phyloP scores from a whole-genome alignment of 2,113 vertebrate species.

The Phainopepla nitens region DNA sequence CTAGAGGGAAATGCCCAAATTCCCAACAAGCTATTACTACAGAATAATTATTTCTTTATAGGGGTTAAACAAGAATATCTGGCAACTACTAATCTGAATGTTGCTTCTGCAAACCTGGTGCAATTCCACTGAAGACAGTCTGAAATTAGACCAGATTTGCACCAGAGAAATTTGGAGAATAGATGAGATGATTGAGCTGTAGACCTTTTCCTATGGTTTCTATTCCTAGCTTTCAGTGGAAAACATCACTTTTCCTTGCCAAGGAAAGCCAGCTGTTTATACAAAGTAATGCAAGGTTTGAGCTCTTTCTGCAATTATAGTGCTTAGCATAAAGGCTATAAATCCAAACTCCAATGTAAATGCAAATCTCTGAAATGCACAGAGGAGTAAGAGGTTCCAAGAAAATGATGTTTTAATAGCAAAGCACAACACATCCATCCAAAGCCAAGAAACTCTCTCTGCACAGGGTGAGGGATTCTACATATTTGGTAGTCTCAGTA shows the following conservation, averaged over 20 bases:
- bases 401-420: background rate
- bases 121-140: background rate
- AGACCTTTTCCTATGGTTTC: background rate
- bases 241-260: background rate
- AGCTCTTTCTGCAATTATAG: background rate
- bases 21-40: background rate
- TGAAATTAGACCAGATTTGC: background rate
- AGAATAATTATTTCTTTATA: background rate
- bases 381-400: background rate
- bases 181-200: background rate
- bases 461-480: fast-evolving
- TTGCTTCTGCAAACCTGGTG: background rate
- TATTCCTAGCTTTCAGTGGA: background rate
- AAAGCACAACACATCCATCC: background rate
- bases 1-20: background rate
- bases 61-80: background rate
- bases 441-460: background rate
- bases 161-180: background rate
- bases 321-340: background rate
- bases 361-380: background rate
- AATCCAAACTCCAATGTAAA: background rate
- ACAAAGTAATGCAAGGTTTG: background rate
- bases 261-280: background rate
- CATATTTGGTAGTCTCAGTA: background rate
- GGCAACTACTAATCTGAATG: background rate